Evolutionary conservation across 2,797 vertebrate species (phyloP).

Genomic region (Kryptolebias ocellatus): DNA sequence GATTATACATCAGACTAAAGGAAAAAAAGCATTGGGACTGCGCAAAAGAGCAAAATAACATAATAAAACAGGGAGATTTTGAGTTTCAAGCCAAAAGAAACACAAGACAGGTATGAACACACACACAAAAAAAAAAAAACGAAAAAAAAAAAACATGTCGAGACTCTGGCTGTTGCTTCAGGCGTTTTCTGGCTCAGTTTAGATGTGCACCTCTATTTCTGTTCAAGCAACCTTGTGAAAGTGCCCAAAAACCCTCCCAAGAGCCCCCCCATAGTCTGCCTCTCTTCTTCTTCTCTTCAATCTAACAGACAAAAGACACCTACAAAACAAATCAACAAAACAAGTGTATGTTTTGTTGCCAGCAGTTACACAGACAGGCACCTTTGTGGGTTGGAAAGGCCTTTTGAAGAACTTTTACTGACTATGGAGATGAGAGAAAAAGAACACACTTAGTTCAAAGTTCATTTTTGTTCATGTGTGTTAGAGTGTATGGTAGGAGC

Average conservation of each 20-base stretch:
- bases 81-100: conserved; percentile 28
- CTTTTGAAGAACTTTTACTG: conserved; percentile 56
- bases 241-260: conserved; percentile 37
- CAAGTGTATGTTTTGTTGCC: conserved; percentile 73
- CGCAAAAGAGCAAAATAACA: background rate
- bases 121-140: no score
- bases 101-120: conserved; percentile 31
- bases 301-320: conserved; percentile 66
- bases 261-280: conserved; percentile 10
- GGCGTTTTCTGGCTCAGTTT: conserved; percentile 49
- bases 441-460: conserved; percentile 46
- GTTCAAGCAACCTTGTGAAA: conserved; percentile 47
- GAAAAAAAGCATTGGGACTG: conserved; percentile 31
- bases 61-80: conserved; percentile 4
- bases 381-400: conserved; percentile 52
- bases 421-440: conserved; percentile 67
- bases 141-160: conserved; percentile 5
- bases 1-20: conserved; percentile 61
- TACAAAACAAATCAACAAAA: conserved; percentile 66
- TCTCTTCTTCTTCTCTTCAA: conserved; percentile 37
- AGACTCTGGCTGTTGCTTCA: conserved; percentile 38
- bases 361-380: conserved; percentile 55
- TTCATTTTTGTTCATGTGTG: conserved; percentile 30
- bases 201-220: conserved; percentile 50
- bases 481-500: conserved; percentile 16